These are phyloP conservation scores for Griposia aprilina DNA, from an alignment of 2,888 invertebrate genomes.

Conservation along the genomic window DNA sequence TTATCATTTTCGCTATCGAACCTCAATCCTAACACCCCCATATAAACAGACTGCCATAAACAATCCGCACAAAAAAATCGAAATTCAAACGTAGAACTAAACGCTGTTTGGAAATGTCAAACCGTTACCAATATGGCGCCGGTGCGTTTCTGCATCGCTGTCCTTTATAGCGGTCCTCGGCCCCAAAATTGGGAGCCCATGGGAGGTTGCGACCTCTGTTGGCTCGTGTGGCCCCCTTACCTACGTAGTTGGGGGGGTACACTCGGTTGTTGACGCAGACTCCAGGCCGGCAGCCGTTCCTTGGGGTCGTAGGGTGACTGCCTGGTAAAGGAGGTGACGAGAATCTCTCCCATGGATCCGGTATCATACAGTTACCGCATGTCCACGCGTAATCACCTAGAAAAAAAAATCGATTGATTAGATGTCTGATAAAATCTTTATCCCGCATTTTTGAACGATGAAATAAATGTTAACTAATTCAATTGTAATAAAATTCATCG, in stretches of 20 bases:
- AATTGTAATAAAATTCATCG: conserved; percentile 65
- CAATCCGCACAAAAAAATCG: conserved; percentile 54
- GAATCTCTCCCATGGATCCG: conserved; percentile 83
- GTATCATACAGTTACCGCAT: conserved; percentile 81
- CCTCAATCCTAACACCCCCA: conserved; percentile 1
- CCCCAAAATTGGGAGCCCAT: conserved; percentile 82
- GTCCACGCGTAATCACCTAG: conserved; percentile 84
- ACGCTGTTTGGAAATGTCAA: conserved; percentile 50
- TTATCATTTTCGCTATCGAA: background rate
- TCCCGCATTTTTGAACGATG: background rate
- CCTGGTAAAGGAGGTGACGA: conserved; percentile 77
- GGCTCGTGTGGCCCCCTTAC: conserved; percentile 76
- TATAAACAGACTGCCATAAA: conserved; percentile 39
- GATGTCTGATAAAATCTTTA: background rate
- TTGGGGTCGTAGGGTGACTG: conserved; percentile 80
- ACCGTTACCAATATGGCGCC: conserved; percentile 84
- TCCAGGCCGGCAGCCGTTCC: conserved; percentile 84
- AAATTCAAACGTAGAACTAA: conserved; percentile 61
- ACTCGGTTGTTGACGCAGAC: conserved; percentile 78
- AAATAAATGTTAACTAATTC: conserved; percentile 22
- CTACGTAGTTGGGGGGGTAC: conserved; percentile 77
- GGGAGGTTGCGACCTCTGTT: conserved; percentile 83
- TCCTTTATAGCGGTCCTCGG: conserved; percentile 84
- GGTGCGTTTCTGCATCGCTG: conserved; percentile 84
- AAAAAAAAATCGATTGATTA: conserved; percentile 54